Evolutionary conservation across 2,888 invertebrate species (phyloP), one percentile per base, ranked within the genome.

Genomic region (Xylophagus ater): DNA sequence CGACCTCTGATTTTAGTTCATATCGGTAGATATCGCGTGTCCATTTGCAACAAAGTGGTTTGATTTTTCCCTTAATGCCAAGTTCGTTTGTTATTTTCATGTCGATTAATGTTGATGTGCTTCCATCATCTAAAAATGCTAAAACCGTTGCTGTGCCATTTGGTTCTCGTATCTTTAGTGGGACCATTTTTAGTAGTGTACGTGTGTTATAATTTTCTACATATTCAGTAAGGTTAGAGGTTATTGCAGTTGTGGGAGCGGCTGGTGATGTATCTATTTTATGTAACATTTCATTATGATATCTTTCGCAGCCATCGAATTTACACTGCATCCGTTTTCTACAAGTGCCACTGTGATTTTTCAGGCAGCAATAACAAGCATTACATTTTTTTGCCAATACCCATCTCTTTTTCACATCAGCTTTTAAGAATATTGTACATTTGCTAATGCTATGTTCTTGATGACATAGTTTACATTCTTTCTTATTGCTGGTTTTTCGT

Each of bases 81-180:
- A 26, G 13, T 25, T 38, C 20, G 4, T 19, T 4, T 5, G 28
- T 33, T 13, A 24, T n/a, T 14, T 30, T 17, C 13, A 28, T 21
- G 14, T 38, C 38, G 21, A 41, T 25, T 14, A 41, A 19, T 4
- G 41, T 41, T 9, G 41, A 26, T 29, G 32, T 42, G 4, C 25
- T 38, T 1, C 31, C 34, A 12, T 31, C 38, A 13, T 23, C 38
- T 13, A 33, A n/a, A 14, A 42, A 34, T 4, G 38, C 38, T 2
- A 23, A 10, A 4, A 34, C 17, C 9, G 13, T 24, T 15, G 21
- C 38, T 25, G 34, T 34, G 6, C 30, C 24, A 3, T 8, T 20
- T 29, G 38, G 42, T 20, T 38, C 38, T 25, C 28, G 17, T 5
- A 34, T 12, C 4, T 18, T 8, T 13, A 42, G 25, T 15, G 38